phyloP scores from a whole-genome alignment of 2,888 invertebrate genomes.

The Dicyrtoma fusca region DNA sequence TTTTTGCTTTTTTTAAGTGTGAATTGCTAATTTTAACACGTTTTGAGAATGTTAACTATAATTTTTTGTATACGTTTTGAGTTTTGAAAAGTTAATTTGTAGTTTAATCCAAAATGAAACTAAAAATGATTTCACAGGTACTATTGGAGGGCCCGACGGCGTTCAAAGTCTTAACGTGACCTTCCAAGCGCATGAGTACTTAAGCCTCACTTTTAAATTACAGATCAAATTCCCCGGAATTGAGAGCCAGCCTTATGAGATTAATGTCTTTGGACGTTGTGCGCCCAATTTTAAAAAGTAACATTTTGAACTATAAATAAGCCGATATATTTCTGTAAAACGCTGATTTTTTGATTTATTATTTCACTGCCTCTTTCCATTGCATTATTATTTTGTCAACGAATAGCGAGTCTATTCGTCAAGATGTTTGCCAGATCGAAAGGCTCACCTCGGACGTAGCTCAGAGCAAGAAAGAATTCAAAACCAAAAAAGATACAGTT shows the following conservation, averaged over 20 bases:
- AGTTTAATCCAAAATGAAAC: neutral
- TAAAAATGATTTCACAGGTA: neutral
- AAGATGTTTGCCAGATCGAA: conserved; percentile 11
- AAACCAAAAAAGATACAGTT: neutral
- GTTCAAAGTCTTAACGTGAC: neutral
- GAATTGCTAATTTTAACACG: too few species aligned
- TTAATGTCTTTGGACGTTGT: conserved; percentile 24
- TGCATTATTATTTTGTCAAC: neutral
- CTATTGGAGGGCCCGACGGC: conserved; percentile 15
- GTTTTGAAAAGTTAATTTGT: neutral
- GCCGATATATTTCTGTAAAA: too few species aligned
- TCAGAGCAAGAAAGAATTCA: neutral
- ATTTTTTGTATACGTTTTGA: neutral
- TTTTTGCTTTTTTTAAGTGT: too few species aligned
- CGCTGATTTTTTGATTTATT: too few species aligned
- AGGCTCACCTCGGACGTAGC: neutral
- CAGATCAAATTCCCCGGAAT: conserved; percentile 20
- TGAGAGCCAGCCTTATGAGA: conserved; percentile 11
- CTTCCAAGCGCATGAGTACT: conserved; percentile 25
- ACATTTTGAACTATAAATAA: neutral
- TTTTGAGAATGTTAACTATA: too few species aligned
- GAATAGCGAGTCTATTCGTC: neutral
- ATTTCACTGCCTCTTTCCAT: neutral
- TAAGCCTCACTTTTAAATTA: conserved; percentile 22
- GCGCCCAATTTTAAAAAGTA: conserved; percentile 17